These are phyloP conservation scores for Sarcoramphus papa DNA, from an alignment of 2,797 vertebrate species.

Conservation along the genomic window DNA sequence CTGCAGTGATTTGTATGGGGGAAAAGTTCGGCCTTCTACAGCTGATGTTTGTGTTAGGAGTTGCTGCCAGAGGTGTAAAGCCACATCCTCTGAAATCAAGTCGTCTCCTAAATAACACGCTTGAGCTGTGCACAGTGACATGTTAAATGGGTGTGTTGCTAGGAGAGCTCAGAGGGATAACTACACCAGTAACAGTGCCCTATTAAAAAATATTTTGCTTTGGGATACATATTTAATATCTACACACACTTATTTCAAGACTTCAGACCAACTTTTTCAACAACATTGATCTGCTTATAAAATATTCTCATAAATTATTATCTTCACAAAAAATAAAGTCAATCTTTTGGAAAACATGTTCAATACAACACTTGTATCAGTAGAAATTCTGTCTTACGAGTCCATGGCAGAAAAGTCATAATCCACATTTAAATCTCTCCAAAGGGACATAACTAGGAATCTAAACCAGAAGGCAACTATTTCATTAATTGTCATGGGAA, in stretches of 20 bases:
- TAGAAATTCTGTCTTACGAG: not conserved
- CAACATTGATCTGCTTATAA: conserved; percentile 21
- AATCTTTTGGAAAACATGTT: conserved; percentile 7
- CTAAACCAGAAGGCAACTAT: conserved; percentile 3
- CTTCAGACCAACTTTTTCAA: not conserved
- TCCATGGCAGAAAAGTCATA: not conserved
- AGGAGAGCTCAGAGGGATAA: not conserved
- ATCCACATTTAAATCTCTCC: not conserved
- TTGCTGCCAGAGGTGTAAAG: not conserved
- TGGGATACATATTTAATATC: not conserved
- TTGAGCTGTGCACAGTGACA: not conserved
- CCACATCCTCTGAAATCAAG: not conserved
- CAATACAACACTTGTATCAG: not conserved
- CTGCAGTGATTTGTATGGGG: not conserved
- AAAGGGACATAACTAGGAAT: not conserved
- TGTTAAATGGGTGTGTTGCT: not conserved
- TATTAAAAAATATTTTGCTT: not conserved
- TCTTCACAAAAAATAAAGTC: conserved; percentile 56
- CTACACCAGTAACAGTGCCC: not conserved
- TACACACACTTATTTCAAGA: not conserved
- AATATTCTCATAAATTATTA: conserved; percentile 52
- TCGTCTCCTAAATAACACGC: not conserved
- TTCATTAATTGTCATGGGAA: not conserved
- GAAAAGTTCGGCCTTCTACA: not conserved
- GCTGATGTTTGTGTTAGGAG: not conserved